phyloP scores from a whole-genome alignment of 2,888 invertebrate species.

The Xestia sexstrigata region DNA sequence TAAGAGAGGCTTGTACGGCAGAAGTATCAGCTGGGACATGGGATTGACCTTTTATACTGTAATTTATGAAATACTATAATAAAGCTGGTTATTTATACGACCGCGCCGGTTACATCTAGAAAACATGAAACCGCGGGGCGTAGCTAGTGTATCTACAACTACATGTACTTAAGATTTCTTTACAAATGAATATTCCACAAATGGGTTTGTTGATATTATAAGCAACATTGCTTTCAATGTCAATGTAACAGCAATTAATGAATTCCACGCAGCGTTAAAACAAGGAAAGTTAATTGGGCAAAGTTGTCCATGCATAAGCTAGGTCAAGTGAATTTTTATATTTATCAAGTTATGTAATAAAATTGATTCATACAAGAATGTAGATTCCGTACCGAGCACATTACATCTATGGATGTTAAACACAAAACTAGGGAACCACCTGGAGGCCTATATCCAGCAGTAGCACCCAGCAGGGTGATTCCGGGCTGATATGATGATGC shows the following conservation, averaged over 20 bases:
- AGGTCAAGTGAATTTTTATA: conserved; percentile 50
- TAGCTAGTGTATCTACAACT: neutral
- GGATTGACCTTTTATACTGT: too few relatives aligned
- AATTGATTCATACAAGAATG: neutral
- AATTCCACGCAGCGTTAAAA: conserved; percentile 24
- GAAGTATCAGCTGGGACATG: neutral
- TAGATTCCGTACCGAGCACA: neutral
- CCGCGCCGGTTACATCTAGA: neutral
- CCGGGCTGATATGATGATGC: too few relatives aligned
- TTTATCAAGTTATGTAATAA: conserved; percentile 15
- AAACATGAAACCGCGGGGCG: neutral
- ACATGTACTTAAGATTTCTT: neutral
- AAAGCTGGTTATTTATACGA: neutral
- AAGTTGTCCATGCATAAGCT: conserved; percentile 33
- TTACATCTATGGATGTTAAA: neutral
- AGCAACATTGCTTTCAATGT: conserved; percentile 37
- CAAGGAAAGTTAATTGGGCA: conserved; percentile 34
- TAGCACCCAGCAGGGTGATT: too few relatives aligned
- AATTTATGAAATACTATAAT: neutral
- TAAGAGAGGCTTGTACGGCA: neutral
- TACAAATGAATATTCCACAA: neutral
- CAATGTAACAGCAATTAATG: conserved; percentile 27
- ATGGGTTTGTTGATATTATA: conserved; percentile 18
- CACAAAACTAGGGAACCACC: neutral
- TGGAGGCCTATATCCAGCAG: too few relatives aligned